These are phyloP conservation scores for Steinernema feltiae DNA, from an alignment of 1,140 invertebrate species.

Conservation along the genomic window DNA sequence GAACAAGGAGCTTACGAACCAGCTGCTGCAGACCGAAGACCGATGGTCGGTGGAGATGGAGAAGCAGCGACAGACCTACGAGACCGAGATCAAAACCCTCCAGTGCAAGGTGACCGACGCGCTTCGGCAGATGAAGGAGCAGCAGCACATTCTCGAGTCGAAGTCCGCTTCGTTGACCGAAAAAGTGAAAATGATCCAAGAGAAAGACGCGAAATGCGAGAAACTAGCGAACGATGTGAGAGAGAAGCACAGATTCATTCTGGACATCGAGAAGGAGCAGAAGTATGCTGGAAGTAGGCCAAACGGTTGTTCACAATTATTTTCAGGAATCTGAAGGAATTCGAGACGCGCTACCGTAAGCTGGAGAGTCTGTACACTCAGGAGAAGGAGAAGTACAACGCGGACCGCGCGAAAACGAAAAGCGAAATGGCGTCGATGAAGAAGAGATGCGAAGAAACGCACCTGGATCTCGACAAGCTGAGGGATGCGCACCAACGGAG, in stretches of 20 bases:
- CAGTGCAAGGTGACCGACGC: constrained; percentile 25
- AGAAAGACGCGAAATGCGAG: constrained; percentile 28
- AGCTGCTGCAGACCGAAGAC: constrained; percentile 55
- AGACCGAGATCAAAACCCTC: constrained; percentile 41
- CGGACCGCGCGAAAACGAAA: constrained; percentile 45
- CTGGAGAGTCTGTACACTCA: constrained; percentile 51
- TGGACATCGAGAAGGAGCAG: constrained; percentile 14
- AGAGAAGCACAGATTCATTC: constrained; percentile 29
- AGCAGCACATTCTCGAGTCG: constrained; percentile 24
- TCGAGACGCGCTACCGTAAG: constrained; percentile 52
- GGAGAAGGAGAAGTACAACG: constrained; percentile 53
- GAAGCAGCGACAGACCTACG: constrained; percentile 44
- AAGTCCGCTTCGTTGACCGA: constrained; percentile 32
- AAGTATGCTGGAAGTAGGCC: no score
- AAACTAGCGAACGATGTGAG: constrained; percentile 39
- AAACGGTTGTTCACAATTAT: no score
- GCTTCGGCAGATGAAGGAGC: constrained; percentile 31
- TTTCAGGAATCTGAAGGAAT: constrained; percentile 42
- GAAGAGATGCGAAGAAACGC: constrained; percentile 48
- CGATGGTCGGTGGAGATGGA: constrained; percentile 55
- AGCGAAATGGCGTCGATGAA: constrained; percentile 47
- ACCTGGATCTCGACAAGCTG: constrained; percentile 25
- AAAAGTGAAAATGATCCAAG: constrained; percentile 34
- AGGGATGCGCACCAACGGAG: constrained; percentile 23
- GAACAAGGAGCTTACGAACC: constrained; percentile 55